Percentiles rank a stretch among this genome's conserved stretches.
These are phyloP conservation scores for Coracopsis vasa DNA, from an alignment of 2,113 vertebrate genomes.

Conservation along the genomic window DNA sequence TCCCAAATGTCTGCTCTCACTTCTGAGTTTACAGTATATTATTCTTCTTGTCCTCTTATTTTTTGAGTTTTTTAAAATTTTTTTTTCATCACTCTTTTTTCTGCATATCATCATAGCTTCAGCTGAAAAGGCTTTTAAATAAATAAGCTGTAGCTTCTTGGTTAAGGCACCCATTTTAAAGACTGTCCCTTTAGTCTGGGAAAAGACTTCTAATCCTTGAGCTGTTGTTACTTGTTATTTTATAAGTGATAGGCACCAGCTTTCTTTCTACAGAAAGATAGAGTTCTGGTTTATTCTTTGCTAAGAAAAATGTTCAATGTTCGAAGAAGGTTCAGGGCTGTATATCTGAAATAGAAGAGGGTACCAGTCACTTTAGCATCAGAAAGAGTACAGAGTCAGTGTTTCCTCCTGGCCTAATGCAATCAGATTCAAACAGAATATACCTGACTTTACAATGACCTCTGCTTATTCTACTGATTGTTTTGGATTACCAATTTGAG, in stretches of 20 bases:
- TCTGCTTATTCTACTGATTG: background rate
- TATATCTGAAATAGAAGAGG: background rate
- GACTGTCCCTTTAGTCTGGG: background rate
- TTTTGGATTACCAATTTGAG: background rate
- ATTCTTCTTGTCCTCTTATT: background rate
- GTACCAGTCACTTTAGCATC: background rate
- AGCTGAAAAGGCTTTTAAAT: background rate
- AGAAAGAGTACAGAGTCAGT: background rate
- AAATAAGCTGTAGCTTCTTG: background rate
- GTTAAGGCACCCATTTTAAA: background rate
- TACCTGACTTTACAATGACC: background rate
- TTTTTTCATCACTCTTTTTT: background rate
- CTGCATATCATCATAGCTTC: background rate
- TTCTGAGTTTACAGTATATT: background rate
- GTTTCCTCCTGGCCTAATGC: background rate
- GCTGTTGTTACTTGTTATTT: background rate
- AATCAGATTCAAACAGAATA: background rate
- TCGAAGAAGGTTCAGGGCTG: background rate
- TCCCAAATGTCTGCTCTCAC: background rate
- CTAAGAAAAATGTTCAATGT: background rate
- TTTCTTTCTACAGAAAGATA: background rate
- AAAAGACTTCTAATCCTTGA: background rate
- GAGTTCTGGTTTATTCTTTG: fast-evolving
- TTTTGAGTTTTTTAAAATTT: background rate
- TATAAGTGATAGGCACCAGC: background rate